A percentile compares a stretch with the other conserved stretches of the same genome.
Evolutionary conservation across 2,888 invertebrate species (phyloP).

Genomic region (Entomobrya multifasciata): DNA sequence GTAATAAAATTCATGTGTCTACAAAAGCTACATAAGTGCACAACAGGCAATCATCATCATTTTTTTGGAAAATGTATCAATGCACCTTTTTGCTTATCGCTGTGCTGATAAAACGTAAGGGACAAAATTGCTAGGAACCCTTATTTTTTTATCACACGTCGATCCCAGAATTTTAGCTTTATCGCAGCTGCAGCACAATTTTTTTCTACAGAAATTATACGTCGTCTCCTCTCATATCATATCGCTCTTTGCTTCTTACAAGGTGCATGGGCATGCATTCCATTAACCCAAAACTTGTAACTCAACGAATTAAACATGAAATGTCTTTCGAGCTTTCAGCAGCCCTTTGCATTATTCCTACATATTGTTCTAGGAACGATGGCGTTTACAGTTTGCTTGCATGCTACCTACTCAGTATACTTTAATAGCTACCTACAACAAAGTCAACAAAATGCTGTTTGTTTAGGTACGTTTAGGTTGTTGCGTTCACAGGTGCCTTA

Average conservation of each 20-base stretch:
- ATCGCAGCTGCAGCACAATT: not conserved
- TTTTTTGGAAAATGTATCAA: slow-evolving; percentile 44
- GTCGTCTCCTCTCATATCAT: too few species aligned
- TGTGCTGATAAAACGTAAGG: not conserved
- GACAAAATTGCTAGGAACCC: not conserved
- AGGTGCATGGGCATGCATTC: slow-evolving; percentile 48
- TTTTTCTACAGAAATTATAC: too few species aligned
- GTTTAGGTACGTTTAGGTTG: not conserved
- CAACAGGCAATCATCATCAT: not conserved
- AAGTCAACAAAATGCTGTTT: not conserved
- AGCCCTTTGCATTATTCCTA: too few species aligned
- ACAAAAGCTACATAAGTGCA: not conserved
- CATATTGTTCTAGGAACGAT: too few species aligned
- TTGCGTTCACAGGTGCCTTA: too few species aligned
- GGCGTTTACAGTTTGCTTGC: not conserved
- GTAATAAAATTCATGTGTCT: not conserved
- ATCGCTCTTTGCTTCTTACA: slow-evolving; percentile 19
- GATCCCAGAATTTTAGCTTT: too few species aligned
- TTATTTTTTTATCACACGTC: not conserved
- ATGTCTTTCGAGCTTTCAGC: slow-evolving; percentile 27
- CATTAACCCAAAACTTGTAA: slow-evolving; percentile 62
- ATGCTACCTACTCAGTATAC: not conserved
- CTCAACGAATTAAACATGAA: slow-evolving; percentile 51
- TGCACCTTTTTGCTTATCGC: not conserved
- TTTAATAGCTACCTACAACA: not conserved